Conservation (phyloP, 2,113 vertebrate genomes). For the Sarotherodon lohbergeri region DNA sequence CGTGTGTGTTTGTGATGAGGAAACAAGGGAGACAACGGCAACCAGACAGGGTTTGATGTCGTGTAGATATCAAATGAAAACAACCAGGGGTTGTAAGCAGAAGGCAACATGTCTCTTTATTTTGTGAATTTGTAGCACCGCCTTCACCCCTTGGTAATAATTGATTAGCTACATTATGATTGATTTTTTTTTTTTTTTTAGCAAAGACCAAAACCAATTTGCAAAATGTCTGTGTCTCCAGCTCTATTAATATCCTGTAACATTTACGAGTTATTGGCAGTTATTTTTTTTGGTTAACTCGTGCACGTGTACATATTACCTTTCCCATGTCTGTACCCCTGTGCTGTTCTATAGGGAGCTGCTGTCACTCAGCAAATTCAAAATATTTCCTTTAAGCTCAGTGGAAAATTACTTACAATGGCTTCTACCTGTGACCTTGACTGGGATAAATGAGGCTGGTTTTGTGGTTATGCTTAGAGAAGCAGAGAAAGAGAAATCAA, state of each 20-base stretch:
- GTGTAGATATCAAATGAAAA: constrained; percentile 3
- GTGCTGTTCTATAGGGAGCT: not conserved
- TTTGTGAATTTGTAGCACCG: not conserved
- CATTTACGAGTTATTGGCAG: not conserved
- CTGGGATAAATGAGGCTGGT: not conserved
- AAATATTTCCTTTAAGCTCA: constrained; percentile 16
- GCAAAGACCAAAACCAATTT: not conserved
- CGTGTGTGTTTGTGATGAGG: constrained; percentile 29
- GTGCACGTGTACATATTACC: not conserved
- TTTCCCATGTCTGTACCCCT: not conserved
- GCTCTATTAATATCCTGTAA: not conserved
- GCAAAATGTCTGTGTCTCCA: not conserved
- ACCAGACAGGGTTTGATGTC: not conserved
- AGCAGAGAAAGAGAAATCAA: not conserved
- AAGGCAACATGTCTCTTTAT: not conserved
- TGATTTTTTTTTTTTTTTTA: not conserved
- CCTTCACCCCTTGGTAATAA: not conserved
- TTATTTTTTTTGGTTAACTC: not conserved
- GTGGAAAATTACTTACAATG: not conserved
- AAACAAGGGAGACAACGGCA: not conserved
- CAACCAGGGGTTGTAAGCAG: not conserved
- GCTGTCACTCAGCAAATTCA: not conserved
- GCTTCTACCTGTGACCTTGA: constrained; percentile 33
- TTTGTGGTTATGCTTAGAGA: not conserved
- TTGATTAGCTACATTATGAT: constrained; percentile 9